These are phyloP conservation scores for Drosophila ironensis DNA, from an alignment of 1,140 invertebrate species.

Conservation along the genomic window DNA sequence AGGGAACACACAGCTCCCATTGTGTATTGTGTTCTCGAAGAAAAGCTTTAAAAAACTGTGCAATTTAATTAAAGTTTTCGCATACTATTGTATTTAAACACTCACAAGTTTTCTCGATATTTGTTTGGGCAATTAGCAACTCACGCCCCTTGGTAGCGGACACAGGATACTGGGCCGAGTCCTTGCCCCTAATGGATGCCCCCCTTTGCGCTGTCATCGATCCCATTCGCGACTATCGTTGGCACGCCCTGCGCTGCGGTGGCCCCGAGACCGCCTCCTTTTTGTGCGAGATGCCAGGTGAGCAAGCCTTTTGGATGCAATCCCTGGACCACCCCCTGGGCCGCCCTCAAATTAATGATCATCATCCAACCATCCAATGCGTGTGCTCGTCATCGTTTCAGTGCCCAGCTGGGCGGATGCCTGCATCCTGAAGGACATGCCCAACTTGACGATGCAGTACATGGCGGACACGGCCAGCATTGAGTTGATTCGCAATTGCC, in stretches of 20 bases:
- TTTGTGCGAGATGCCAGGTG: slow-evolving; percentile 89
- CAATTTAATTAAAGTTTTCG: not conserved
- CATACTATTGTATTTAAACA: not conserved
- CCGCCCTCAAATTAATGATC: too few relatives aligned
- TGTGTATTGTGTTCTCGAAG: not conserved
- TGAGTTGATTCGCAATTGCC: slow-evolving; percentile 92
- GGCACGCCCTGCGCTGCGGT: slow-evolving; percentile 87
- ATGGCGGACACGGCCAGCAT: slow-evolving; percentile 90
- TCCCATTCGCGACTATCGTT: slow-evolving; percentile 87
- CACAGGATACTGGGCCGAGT: slow-evolving; percentile 87
- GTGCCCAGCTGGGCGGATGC: slow-evolving; percentile 87
- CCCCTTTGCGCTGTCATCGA: slow-evolving; percentile 87
- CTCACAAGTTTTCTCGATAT: not conserved
- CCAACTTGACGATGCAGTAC: slow-evolving; percentile 87
- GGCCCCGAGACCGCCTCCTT: slow-evolving; percentile 89
- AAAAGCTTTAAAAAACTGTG: not conserved
- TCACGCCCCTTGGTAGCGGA: slow-evolving; percentile 84
- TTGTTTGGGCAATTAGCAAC: slow-evolving; percentile 44
- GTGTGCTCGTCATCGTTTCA: slow-evolving; percentile 66
- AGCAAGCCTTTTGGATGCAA: slow-evolving; percentile 13
- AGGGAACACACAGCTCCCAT: not conserved
- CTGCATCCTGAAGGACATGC: slow-evolving; percentile 87
- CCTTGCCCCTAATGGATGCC: slow-evolving; percentile 82
- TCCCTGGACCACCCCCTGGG: not conserved
- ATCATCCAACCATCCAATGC: too few relatives aligned